phyloP scores from a whole-genome alignment of 2,888 invertebrate species.

The Xylota segnis region DNA sequence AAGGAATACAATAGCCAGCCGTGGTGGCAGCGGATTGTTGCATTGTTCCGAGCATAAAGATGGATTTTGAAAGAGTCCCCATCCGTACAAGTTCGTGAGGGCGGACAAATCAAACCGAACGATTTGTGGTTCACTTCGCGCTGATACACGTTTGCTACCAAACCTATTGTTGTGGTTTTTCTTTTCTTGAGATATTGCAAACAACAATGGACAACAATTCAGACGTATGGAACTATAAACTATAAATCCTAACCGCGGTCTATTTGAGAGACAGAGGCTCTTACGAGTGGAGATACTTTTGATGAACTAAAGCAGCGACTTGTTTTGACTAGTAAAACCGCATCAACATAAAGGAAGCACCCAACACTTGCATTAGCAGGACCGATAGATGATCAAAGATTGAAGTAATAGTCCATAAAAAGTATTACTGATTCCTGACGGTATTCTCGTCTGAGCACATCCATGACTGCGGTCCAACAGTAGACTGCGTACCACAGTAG shows the following conservation, averaged over 20 bases:
- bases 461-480: too few species aligned
- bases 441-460: too few species aligned
- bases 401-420: too few species aligned
- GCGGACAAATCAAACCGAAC: constrained; percentile 10
- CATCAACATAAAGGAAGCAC: too few species aligned
- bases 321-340: too few species aligned
- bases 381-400: too few species aligned
- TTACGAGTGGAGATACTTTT: too few species aligned
- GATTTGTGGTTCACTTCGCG: constrained; percentile 2
- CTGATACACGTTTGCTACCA: background rate
- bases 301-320: too few species aligned
- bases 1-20: background rate
- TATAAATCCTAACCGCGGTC: background rate
- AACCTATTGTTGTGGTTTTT: background rate
- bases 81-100: background rate
- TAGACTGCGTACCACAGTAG: too few species aligned
- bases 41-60: constrained; percentile 23
- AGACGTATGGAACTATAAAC: too few species aligned
- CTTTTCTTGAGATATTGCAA: background rate
- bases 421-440: too few species aligned
- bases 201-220: background rate
- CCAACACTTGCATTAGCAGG: too few species aligned
- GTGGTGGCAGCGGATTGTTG: background rate
- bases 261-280: background rate
- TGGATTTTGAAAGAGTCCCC: constrained; percentile 26